phyloP scores from a whole-genome alignment of 1,140 invertebrate species.

The Tetraneura akinire region DNA sequence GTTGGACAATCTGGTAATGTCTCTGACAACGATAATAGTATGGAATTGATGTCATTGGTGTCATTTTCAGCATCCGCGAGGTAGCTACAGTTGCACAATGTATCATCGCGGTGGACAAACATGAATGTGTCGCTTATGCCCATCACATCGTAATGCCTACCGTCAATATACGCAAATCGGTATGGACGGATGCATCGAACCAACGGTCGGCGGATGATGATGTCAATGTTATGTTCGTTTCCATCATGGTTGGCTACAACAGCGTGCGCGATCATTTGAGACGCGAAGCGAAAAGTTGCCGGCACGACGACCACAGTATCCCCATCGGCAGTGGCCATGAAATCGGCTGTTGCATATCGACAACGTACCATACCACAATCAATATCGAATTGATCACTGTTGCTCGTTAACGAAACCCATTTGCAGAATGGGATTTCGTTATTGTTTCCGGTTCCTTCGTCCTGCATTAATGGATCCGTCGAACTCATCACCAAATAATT shows the following conservation, averaged over 20 bases:
- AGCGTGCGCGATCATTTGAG: conserved; percentile 18
- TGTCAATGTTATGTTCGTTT: background rate
- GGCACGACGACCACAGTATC: background rate
- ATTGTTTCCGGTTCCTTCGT: too few species aligned
- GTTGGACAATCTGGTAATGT: background rate
- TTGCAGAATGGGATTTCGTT: background rate
- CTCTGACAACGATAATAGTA: background rate
- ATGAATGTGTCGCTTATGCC: conserved; percentile 6
- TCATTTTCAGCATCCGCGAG: background rate
- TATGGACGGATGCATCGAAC: background rate
- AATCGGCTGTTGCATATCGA: background rate
- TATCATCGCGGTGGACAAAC: background rate
- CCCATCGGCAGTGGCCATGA: background rate
- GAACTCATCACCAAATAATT: too few species aligned
- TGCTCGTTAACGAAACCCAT: conserved; percentile 7
- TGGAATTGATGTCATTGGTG: background rate
- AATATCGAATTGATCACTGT: background rate
- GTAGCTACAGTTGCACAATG: background rate
- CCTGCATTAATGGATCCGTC: too few species aligned
- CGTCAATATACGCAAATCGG: conserved; percentile 10
- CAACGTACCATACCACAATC: background rate
- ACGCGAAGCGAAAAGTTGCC: conserved; percentile 1
- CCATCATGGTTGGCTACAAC: background rate
- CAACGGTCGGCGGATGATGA: background rate
- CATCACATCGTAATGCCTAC: background rate